A percentile compares a stretch with the other conserved stretches of the same genome.
Evolutionary conservation across 1,140 invertebrate genomes (phyloP).

Genomic region (Eufriesea mexicana): DNA sequence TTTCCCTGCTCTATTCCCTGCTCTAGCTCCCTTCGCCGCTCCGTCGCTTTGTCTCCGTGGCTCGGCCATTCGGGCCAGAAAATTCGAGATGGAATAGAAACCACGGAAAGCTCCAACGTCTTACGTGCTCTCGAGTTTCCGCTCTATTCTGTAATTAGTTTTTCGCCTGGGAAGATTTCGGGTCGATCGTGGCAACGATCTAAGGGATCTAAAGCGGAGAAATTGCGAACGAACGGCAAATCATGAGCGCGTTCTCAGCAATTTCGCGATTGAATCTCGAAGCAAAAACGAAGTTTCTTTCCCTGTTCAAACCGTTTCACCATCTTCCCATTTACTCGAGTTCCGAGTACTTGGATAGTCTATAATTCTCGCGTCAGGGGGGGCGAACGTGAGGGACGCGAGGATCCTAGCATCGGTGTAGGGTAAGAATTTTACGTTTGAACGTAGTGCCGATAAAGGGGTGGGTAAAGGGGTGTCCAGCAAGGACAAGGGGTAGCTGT

Average conservation of each 20-base stretch:
- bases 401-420: too few relatives aligned
- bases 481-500: not conserved
- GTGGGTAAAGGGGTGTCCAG: not conserved
- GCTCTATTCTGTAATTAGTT: not conserved
- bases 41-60: too few relatives aligned
- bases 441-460: not conserved
- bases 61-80: too few relatives aligned
- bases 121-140: not conserved
- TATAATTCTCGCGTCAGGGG: not conserved
- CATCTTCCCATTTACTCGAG: not conserved
- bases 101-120: rapidly evolving
- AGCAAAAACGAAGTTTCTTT: conserved; percentile 9
- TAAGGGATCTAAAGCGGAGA: not conserved
- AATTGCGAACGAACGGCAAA: not conserved
- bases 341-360: not conserved
- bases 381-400: not conserved
- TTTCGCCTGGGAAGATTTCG: not conserved
- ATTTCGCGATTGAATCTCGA: not conserved
- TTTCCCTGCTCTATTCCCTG: too few relatives aligned
- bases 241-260: not conserved
- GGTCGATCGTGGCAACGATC: too few relatives aligned
- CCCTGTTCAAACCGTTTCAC: too few relatives aligned
- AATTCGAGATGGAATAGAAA: not conserved
- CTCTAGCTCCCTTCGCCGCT: not conserved
- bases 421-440: not conserved